Conservation (phyloP, 2,888 invertebrate species). For the Prosapia bicincta region DNA sequence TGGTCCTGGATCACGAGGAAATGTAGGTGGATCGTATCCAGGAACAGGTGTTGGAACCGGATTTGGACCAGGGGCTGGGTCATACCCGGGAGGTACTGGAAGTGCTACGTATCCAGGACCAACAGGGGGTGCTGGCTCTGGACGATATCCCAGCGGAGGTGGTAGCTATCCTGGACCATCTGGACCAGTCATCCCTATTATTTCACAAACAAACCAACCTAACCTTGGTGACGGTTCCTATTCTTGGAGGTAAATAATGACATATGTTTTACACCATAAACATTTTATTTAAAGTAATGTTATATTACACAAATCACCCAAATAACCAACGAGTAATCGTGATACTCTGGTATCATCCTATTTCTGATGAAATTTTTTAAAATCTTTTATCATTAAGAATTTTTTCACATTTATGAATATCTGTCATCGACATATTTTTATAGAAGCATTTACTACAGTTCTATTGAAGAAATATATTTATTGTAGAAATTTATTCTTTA, state of each 20-base stretch:
- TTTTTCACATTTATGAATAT: too few species aligned
- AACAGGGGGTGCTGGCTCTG: constrained; percentile 36
- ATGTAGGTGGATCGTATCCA: constrained; percentile 15
- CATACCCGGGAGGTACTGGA: constrained; percentile 11
- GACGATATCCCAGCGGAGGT: constrained; percentile 13
- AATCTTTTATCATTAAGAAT: too few species aligned
- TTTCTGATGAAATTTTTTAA: too few species aligned
- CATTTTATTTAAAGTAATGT: background rate
- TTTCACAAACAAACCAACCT: constrained; percentile 57
- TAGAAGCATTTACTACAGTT: too few species aligned
- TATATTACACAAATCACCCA: too few species aligned
- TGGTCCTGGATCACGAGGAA: constrained; percentile 17
- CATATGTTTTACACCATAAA: too few species aligned
- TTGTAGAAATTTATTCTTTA: too few species aligned
- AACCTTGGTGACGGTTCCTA: constrained; percentile 60
- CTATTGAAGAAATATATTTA: too few species aligned
- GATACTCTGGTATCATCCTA: too few species aligned
- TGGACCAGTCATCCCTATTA: constrained; percentile 53
- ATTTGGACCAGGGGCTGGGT: constrained; percentile 10
- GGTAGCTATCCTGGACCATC: constrained; percentile 29
- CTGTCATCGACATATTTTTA: too few species aligned
- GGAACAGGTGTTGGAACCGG: constrained; percentile 18
- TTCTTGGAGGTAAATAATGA: constrained; percentile 56
- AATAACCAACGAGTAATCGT: too few species aligned
- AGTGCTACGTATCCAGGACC: constrained; percentile 40